Percentiles rank a stretch among this genome's conserved stretches.
Conservation (phyloP, 2,797 vertebrate species). For the Synaphobranchus kaupii region DNA sequence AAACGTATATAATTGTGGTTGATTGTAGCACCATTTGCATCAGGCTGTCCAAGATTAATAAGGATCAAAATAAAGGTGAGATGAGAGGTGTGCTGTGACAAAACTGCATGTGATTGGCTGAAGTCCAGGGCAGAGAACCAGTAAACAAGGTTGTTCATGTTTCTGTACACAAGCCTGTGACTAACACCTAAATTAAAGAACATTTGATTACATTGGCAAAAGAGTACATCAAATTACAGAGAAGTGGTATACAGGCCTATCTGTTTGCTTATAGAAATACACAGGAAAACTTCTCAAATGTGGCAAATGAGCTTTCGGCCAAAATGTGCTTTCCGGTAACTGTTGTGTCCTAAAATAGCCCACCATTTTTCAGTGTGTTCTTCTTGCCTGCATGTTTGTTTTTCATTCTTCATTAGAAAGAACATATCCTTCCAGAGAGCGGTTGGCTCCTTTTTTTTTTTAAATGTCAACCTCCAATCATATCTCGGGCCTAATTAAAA, state of each 20-base stretch:
- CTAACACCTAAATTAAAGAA: neutral
- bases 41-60: neutral
- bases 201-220: constrained; percentile 8
- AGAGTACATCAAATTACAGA: constrained; percentile 10
- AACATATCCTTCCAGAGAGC: neutral
- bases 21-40: neutral
- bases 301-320: neutral
- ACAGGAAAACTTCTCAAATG: neutral
- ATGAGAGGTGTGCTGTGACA: too few relatives aligned
- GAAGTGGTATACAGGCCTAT: constrained; percentile 5
- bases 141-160: neutral
- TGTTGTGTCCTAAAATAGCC: neutral
- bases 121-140: neutral
- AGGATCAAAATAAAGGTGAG: neutral
- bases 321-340: neutral
- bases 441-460: constrained; percentile 56
- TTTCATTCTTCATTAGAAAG: constrained; percentile 67
- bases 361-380: neutral
- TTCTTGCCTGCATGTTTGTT: constrained; percentile 45
- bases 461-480: constrained; percentile 64
- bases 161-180: neutral
- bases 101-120: neutral
- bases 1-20: neutral
- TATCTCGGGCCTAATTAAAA: constrained; percentile 62
- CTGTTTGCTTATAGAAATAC: neutral